These are phyloP conservation scores for Drosophila tripunctata DNA, from an alignment of 2,888 invertebrate species.

Conservation along the genomic window DNA sequence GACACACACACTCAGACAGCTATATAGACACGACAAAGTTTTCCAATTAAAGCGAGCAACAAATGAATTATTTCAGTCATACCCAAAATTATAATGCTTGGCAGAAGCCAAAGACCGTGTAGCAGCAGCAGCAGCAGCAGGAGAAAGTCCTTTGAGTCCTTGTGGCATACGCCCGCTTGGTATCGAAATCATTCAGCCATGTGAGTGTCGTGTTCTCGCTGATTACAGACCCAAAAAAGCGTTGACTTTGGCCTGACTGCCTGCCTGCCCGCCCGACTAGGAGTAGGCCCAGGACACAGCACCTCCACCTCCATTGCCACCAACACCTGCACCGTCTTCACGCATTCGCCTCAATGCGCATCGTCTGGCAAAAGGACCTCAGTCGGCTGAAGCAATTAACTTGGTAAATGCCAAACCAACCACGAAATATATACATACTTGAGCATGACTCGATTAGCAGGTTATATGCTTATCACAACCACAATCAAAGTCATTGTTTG, in stretches of 20 bases:
- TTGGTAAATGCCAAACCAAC: slow-evolving; percentile 23
- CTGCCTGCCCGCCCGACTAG: background rate
- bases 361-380: slow-evolving; percentile 30
- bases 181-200: slow-evolving; percentile 43
- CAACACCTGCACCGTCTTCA: slow-evolving; percentile 45
- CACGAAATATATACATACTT: slow-evolving; percentile 19
- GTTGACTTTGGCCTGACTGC: slow-evolving; percentile 6
- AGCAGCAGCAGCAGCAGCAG: background rate
- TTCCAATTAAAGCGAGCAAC: slow-evolving; percentile 69
- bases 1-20: slow-evolving; percentile 2
- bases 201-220: slow-evolving; percentile 36
- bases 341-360: slow-evolving; percentile 66
- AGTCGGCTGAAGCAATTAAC: slow-evolving; percentile 67
- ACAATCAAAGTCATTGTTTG: slow-evolving; percentile 35
- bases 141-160: background rate
- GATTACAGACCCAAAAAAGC: slow-evolving; percentile 34
- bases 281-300: too few relatives aligned
- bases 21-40: slow-evolving; percentile 26
- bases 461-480: slow-evolving; percentile 22
- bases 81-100: slow-evolving; percentile 17
- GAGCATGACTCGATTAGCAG: slow-evolving; percentile 51
- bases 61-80: slow-evolving; percentile 62
- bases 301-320: too few relatives aligned
- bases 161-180: slow-evolving; percentile 1
- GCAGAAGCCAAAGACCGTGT: background rate